Conservation (phyloP, 2,113 vertebrate genomes). For the Capreolus pygargus region DNA sequence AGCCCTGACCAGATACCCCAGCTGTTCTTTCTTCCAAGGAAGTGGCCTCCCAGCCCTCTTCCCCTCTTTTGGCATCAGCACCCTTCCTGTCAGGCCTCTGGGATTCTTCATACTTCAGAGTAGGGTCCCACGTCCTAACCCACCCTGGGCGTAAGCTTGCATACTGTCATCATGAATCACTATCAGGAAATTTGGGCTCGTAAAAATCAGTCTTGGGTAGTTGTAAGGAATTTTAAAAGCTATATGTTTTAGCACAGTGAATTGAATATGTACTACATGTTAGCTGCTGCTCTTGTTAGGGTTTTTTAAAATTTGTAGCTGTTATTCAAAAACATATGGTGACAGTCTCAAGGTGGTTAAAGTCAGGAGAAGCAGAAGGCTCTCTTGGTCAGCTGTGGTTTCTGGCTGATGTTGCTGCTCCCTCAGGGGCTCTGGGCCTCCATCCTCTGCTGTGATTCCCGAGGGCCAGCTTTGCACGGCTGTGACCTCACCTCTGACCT, state of each 20-base stretch:
- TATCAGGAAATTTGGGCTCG: background rate
- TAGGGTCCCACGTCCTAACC: background rate
- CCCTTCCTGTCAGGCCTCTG: background rate
- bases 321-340: background rate
- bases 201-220: background rate
- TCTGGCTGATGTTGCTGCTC: background rate
- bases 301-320: background rate
- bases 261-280: background rate
- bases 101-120: background rate
- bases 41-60: background rate
- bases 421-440: background rate
- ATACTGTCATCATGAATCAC: background rate
- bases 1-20: background rate
- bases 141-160: background rate
- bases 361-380: background rate
- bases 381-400: background rate
- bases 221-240: background rate
- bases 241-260: background rate
- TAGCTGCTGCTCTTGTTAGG: background rate
- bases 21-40: background rate
- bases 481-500: background rate
- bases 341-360: background rate
- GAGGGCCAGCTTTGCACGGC: background rate
- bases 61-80: fast-evolving
- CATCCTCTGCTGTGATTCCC: background rate